Evolutionary conservation across 2,797 vertebrate species (phyloP).

Genomic region (Anguilla marmorata): DNA sequence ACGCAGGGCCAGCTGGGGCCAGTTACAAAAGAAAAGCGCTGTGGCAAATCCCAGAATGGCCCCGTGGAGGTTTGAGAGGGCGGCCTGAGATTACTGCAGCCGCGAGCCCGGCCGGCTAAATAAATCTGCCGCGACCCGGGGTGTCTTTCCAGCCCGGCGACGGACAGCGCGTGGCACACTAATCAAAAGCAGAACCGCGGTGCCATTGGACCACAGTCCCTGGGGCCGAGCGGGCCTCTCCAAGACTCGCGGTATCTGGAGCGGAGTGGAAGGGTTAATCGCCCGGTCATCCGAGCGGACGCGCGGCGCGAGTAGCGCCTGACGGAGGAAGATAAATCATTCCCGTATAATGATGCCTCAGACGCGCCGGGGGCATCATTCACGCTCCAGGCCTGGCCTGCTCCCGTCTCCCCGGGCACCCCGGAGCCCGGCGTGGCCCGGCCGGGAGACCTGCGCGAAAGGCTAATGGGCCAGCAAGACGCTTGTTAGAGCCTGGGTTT

Average conservation of each 20-base stretch:
- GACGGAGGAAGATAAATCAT: neutral
- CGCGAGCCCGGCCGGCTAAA: neutral
- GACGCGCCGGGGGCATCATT: neutral
- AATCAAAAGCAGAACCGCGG: neutral
- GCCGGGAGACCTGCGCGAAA: too few relatives aligned
- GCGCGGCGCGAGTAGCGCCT: neutral
- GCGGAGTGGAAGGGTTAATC: neutral
- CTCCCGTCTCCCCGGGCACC: too few relatives aligned
- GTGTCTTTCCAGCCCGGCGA: neutral
- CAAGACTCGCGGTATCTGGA: neutral
- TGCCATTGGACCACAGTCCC: neutral
- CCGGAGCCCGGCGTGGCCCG: too few relatives aligned
- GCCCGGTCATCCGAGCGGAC: neutral
- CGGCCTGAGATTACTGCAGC: neutral
- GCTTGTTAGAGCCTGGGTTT: too few relatives aligned
- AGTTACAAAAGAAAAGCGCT: neutral
- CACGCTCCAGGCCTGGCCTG: too few relatives aligned
- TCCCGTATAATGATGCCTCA: neutral
- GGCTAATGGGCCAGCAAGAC: too few relatives aligned
- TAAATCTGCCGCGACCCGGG: slow-evolving; percentile 19
- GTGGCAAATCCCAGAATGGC: neutral
- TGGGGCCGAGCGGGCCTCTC: neutral
- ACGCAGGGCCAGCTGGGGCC: neutral
- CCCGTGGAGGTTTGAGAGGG: slow-evolving; percentile 40
- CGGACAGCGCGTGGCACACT: neutral